Evolutionary conservation across 2,888 invertebrate species (phyloP).

Genomic region (Sclerodermus sp.): DNA sequence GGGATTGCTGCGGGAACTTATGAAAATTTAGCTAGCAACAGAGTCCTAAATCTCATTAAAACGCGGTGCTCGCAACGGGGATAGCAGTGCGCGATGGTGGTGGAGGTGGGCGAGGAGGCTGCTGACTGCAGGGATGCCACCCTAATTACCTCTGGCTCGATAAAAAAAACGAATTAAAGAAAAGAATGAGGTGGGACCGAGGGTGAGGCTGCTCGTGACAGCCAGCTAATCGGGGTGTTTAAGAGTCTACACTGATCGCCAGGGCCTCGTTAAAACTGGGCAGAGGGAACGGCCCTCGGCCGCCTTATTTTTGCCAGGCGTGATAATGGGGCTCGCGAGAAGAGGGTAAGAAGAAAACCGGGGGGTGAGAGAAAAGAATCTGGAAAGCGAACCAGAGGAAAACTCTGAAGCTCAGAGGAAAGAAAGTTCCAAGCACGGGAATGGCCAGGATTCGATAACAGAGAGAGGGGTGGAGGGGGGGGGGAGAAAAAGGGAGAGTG

Average conservation of each 20-base stretch:
- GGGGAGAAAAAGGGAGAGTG: constrained; percentile 24
- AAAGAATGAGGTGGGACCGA: constrained; percentile 54
- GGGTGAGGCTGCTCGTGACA: constrained; percentile 56
- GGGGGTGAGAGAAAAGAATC: constrained; percentile 9
- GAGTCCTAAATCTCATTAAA: constrained; percentile 54
- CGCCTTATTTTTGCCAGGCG: constrained; percentile 52
- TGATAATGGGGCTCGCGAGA: constrained; percentile 50
- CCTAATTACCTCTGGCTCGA: constrained; percentile 56
- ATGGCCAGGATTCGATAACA: background rate
- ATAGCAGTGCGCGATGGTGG: constrained; percentile 13
- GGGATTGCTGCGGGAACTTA: no score
- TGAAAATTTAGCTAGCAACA: constrained; percentile 48
- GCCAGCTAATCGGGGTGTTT: constrained; percentile 59
- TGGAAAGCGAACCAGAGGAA: constrained; percentile 1
- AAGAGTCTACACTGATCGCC: constrained; percentile 58
- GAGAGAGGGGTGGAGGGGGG: constrained; percentile 8
- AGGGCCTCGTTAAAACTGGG: constrained; percentile 53
- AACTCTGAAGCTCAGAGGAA: constrained; percentile 11
- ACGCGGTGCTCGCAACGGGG: constrained; percentile 35
- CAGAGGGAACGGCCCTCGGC: constrained; percentile 41
- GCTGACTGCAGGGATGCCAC: constrained; percentile 54
- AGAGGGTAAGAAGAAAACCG: constrained; percentile 12
- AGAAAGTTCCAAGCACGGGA: constrained; percentile 1
- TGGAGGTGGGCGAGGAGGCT: constrained; percentile 8
- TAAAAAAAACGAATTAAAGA: constrained; percentile 56